Evolutionary conservation across 2,888 invertebrate genomes (phyloP).

Genomic region (Meliscaeva auricollis): DNA sequence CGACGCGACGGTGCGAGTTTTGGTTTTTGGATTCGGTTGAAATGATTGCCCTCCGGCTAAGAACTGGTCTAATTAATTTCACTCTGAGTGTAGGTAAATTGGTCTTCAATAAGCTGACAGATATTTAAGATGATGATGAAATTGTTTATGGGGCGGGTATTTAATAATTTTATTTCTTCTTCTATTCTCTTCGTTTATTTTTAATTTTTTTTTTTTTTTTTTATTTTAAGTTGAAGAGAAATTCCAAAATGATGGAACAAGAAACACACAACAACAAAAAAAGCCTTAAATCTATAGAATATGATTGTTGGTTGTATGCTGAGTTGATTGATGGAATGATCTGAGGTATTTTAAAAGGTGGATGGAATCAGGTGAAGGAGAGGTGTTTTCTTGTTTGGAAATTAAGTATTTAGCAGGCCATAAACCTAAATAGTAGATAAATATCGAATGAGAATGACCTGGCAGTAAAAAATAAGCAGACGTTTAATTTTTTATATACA

Average conservation of each 20-base stretch:
- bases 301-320: conserved; percentile 20
- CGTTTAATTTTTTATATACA: not conserved
- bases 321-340: conserved; percentile 56
- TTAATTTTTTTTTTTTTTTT: not conserved
- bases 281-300: too few species aligned
- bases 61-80: conserved; percentile 74
- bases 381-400: conserved; percentile 20
- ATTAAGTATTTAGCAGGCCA: conserved; percentile 17
- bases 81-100: conserved; percentile 58
- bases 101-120: conserved; percentile 72
- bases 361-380: conserved; percentile 43
- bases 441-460: conserved; percentile 13
- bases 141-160: conserved; percentile 63
- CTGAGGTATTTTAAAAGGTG: conserved; percentile 34
- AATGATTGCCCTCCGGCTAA: conserved; percentile 57
- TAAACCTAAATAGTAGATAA: conserved; percentile 22
- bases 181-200: not conserved
- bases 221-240: conserved; percentile 5
- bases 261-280: too few species aligned
- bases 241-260: conserved; percentile 16
- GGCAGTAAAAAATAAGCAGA: not conserved
- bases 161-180: conserved; percentile 11
- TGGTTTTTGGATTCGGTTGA: too few species aligned
- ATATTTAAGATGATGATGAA: conserved; percentile 68
- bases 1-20: too few species aligned